Base-by-base conservation (phyloP, 2,113 vertebrate genomes). In the Serilophus lunatus region DNA sequence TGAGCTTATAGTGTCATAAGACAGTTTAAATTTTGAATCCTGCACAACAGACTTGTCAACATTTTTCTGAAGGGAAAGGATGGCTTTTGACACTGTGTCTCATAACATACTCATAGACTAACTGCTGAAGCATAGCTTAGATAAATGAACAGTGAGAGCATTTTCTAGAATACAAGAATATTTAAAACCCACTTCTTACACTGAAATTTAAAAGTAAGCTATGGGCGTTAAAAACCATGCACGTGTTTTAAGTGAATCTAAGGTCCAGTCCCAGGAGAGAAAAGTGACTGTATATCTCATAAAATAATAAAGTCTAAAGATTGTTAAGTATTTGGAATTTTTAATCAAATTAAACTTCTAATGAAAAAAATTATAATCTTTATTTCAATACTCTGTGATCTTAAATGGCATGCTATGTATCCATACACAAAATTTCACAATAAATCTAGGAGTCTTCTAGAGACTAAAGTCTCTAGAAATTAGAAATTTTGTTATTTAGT, bases 331-430 rank as follows among this genome's bases (percentile, higher is more conserved):
- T 66, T 45, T 75, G 3, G 3, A 57, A 64, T 64, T 82, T 64
- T 60, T 49, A 51, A 44, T n/a, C 40, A 2, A 69, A 42, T 6
- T 64, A 35, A 9, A 72, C 60, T 78, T 64, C 12, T 44, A 40
- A 47, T 23, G 56, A 1, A 35, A 72, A 47, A 75, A 64, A 18
- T 4, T 6, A 22, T 40, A 25, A 80, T 2, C 10, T 60, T 64
- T 44, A n/a, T 44, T 49, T 79, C 10, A 40, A 1, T 7, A 38
- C 7, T 13, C 31, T 53, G 4, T 0, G 0, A 49, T 79, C 29
- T 59, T 44, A 81, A 90, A 70, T 77, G 3, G 12, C 12, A 16
- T 47, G 33, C 11, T 13, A 65, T 3, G 1, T 53, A 29, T n/a
- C 20, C 42, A 12, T 17, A 74, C 6, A 49, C 71, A 80, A 57